These are phyloP conservation scores for Accipiter fasciatus DNA, from an alignment of 2,797 vertebrate genomes.

Conservation along the genomic window DNA sequence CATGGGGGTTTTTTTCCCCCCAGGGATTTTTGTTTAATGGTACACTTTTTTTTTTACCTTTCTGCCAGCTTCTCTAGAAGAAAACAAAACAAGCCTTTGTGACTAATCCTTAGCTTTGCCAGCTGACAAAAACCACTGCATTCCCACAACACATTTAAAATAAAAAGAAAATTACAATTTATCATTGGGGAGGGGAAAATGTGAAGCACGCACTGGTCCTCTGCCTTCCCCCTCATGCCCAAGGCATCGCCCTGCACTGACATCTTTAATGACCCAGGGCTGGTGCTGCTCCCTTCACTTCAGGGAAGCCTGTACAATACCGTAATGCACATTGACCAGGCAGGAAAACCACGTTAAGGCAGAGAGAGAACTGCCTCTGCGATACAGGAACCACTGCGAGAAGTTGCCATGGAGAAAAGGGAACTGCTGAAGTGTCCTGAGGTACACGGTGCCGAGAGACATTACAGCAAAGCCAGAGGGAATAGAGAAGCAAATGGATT, in stretches of 20 bases:
- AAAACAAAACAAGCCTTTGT: constrained; percentile 20
- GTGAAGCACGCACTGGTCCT: not conserved
- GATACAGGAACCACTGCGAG: constrained; percentile 75
- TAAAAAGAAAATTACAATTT: not conserved
- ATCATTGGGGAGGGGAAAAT: not conserved
- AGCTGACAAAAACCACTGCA: constrained; percentile 1
- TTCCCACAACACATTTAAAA: not conserved
- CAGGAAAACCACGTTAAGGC: not conserved
- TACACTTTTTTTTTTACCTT: not conserved
- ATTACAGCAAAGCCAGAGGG: constrained; percentile 18
- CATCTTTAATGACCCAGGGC: not conserved
- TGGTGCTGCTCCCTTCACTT: not conserved
- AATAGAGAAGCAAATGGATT: constrained; percentile 71
- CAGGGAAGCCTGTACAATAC: not conserved
- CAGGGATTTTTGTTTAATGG: not conserved
- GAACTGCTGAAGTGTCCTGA: constrained; percentile 77
- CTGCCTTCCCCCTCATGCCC: not conserved
- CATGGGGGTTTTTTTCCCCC: not conserved
- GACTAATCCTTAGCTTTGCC: constrained; percentile 35
- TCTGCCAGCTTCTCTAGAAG: constrained; percentile 2
- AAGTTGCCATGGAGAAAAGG: constrained; percentile 89
- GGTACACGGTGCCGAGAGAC: constrained; percentile 74
- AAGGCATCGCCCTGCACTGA: not conserved
- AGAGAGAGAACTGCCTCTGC: constrained; percentile 66
- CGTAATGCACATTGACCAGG: not conserved